Evolutionary conservation across 2,797 vertebrate species (phyloP), one percentile per base, ranked within the genome.

Genomic region (Peromyscus eremicus): DNA sequence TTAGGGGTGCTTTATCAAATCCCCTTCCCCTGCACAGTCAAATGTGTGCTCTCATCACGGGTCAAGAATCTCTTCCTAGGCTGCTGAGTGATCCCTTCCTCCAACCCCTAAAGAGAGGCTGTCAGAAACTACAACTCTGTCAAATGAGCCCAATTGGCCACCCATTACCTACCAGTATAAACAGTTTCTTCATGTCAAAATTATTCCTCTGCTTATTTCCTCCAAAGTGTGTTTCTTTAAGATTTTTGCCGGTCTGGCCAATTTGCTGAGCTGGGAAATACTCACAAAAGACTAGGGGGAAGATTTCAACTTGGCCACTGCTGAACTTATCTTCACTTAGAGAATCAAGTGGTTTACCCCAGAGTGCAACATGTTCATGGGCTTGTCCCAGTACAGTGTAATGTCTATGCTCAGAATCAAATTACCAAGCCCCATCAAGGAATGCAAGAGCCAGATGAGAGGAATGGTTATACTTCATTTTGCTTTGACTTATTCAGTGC

Each of bases 131-230:
- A 92, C 88, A 79, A 92, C 60, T 88, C 81, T 75, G 19, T 79
- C 34, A 64, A 89, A 96, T n/a, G 76, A 82, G 92, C 85, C 66
- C 90, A 82, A 57, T 12, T 82, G 94, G 88, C 84, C 89, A 90
- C 55, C 43, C n/a, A 90, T 82, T 87, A 49, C 13, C 64, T 34
- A 93, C 64, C 60, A 49, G 75, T 12, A 77, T 68, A 64, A 96
- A 93, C 68, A 97, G 90, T 76, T 93, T 95, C 92, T 75, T 93
- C 79, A 70, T 43, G 40, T 97, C 84, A 97, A 91, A 96, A 92
- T 70, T 83, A 92, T 76, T 94, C 27, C 46, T 95, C 62, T 93
- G 87, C 81, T 95, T 94, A 82, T 94, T 88, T 95, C 46, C 92
- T n/a, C 66, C 73, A 62, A 96, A 94, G 81, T 92, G 37, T 89